phyloP scores from a whole-genome alignment of 2,113 vertebrate species.

The Calcarius ornatus region DNA sequence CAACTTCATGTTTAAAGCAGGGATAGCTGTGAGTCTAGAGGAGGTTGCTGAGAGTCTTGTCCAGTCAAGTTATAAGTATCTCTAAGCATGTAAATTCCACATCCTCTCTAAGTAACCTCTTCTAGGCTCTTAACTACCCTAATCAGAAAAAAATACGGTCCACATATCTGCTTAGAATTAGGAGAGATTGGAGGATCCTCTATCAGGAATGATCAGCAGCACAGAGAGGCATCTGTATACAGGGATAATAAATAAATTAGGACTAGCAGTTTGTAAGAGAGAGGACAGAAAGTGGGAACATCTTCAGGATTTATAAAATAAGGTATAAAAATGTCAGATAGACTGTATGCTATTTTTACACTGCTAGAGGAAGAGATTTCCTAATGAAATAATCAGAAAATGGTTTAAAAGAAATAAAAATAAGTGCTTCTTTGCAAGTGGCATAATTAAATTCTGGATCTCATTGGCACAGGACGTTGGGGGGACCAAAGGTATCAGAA shows the following conservation, averaged over 20 bases:
- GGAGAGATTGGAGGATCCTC: background rate
- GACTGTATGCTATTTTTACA: background rate
- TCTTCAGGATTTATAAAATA: background rate
- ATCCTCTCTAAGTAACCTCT: background rate
- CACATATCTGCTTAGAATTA: background rate
- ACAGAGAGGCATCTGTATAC: background rate
- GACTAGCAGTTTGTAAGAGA: background rate
- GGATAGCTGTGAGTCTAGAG: background rate
- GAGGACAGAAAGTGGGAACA: background rate
- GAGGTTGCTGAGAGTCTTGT: background rate
- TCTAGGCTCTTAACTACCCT: background rate
- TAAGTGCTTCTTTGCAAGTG: background rate
- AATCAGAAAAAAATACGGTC: background rate
- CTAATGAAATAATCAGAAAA: background rate
- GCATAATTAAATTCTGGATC: background rate
- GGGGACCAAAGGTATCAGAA: background rate
- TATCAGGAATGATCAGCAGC: background rate
- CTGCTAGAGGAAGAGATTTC: background rate
- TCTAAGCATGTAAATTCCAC: background rate
- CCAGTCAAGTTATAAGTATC: background rate
- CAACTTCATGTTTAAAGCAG: background rate
- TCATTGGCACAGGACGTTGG: background rate
- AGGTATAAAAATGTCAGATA: background rate
- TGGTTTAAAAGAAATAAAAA: background rate
- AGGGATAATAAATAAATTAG: background rate